Evolutionary conservation across 1,140 invertebrate genomes (phyloP).

Genomic region (Anastrepha ludens): DNA sequence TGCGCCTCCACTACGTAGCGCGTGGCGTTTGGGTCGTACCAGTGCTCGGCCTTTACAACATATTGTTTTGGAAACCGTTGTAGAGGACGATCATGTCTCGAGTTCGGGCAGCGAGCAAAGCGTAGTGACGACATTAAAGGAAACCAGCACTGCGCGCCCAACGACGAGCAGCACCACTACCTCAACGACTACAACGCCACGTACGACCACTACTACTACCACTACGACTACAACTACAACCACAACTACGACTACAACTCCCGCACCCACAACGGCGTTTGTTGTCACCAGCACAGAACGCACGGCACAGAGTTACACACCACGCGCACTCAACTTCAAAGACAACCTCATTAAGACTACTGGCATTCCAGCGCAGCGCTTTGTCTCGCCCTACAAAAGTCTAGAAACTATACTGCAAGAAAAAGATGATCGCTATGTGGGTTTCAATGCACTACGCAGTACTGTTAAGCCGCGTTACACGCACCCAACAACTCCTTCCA

Average conservation of each 20-base stretch:
- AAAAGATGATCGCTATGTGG: constrained; percentile 62
- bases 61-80: neutral
- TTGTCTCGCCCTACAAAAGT: constrained; percentile 72
- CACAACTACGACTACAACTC: constrained; percentile 40
- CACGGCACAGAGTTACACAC: constrained; percentile 62
- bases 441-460: constrained; percentile 56
- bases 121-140: constrained; percentile 29
- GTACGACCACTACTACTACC: constrained; percentile 36
- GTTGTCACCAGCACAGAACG: constrained; percentile 58
- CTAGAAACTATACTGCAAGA: constrained; percentile 68
- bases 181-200: constrained; percentile 47
- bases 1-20: constrained; percentile 64
- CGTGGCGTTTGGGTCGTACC: constrained; percentile 69
- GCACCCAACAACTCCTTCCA: constrained; percentile 40
- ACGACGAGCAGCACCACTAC: constrained; percentile 46
- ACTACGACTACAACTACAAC: constrained; percentile 56
- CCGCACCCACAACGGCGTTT: constrained; percentile 57
- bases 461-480: constrained; percentile 62
- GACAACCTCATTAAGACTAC: constrained; percentile 67
- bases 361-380: constrained; percentile 62
- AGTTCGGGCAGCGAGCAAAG: constrained; percentile 54
- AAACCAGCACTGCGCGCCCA: neutral
- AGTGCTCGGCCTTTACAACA: constrained; percentile 56
- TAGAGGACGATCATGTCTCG: constrained; percentile 36
- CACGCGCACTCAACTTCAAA: constrained; percentile 64